Conservation (phyloP, 2,888 invertebrate genomes). For the Tigriopus californicus region DNA sequence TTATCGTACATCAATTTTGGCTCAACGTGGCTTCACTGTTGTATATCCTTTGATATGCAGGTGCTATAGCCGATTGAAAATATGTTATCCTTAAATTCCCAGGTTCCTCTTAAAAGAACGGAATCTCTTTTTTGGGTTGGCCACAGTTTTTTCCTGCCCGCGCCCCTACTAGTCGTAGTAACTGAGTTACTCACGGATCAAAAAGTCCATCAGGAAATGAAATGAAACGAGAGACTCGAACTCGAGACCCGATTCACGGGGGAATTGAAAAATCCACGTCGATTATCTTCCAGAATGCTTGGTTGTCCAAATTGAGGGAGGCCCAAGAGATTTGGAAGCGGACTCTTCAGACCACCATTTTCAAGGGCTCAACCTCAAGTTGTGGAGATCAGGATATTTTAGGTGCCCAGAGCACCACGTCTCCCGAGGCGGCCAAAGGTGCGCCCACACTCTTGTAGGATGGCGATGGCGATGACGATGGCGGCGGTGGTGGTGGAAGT, state of each 20-base stretch:
- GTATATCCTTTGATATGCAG: too few relatives aligned
- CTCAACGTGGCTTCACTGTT: too few relatives aligned
- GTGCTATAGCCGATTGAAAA: too few relatives aligned
- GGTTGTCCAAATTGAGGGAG: constrained; percentile 32
- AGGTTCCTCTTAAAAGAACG: too few relatives aligned
- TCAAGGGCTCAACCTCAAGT: constrained; percentile 19
- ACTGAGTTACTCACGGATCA: too few relatives aligned
- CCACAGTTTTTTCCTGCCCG: too few relatives aligned
- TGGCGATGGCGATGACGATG: background rate
- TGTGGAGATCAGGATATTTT: too few relatives aligned
- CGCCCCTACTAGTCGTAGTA: too few relatives aligned
- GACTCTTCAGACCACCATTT: constrained; percentile 29
- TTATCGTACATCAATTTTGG: too few relatives aligned
- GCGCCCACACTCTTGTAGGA: background rate
- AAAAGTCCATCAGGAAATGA: too few relatives aligned
- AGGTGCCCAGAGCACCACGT: background rate
- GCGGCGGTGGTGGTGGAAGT: background rate
- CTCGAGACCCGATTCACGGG: background rate
- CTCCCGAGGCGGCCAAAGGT: background rate
- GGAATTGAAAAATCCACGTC: background rate
- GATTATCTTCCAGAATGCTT: constrained; percentile 27
- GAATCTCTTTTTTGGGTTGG: too few relatives aligned
- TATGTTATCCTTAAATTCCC: too few relatives aligned
- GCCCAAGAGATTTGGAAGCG: constrained; percentile 34
- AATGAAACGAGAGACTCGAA: background rate